Percentiles rank a stretch among this genome's conserved stretches.
Evolutionary conservation across 2,888 invertebrate genomes (phyloP).

Genomic region (Hermaeophaga mercurialis): DNA sequence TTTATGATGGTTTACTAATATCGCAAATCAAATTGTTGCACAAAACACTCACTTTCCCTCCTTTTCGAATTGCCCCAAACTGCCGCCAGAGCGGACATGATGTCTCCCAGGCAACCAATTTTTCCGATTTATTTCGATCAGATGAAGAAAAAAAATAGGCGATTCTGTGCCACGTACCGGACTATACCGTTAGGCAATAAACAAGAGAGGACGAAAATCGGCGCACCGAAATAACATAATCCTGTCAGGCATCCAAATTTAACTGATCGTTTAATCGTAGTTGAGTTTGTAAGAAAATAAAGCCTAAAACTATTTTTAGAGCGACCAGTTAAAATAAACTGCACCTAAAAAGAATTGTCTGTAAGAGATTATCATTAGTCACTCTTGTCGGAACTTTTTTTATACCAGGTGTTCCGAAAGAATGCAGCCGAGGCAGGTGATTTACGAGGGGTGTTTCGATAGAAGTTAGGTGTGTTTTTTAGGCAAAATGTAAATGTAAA

Average conservation of each 20-base stretch:
- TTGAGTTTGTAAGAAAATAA: conserved; percentile 42
- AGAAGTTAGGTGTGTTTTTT: too few relatives aligned
- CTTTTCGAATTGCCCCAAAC: conserved; percentile 51
- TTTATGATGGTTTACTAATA: too few relatives aligned
- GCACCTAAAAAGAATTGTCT: conserved; percentile 21
- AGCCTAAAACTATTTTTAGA: conserved; percentile 43
- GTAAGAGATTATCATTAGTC: background rate
- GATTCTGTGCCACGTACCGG: background rate
- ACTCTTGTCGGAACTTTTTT: conserved; percentile 4
- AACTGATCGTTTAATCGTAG: conserved; percentile 47
- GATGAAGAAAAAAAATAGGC: conserved; percentile 12
- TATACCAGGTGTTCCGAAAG: too few relatives aligned
- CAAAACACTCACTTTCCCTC: conserved; percentile 49
- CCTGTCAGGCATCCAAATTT: conserved; percentile 49
- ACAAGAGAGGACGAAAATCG: background rate
- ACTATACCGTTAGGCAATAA: background rate
- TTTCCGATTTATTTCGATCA: conserved; percentile 35
- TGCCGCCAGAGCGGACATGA: conserved; percentile 54
- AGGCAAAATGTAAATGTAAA: too few relatives aligned
- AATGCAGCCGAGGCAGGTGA: too few relatives aligned
- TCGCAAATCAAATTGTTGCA: too few relatives aligned
- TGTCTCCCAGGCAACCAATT: conserved; percentile 55
- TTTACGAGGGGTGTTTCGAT: too few relatives aligned
- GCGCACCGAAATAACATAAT: conserved; percentile 5
- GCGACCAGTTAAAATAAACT: conserved; percentile 31